Percentiles rank a stretch among this genome's conserved stretches.
phyloP scores from a whole-genome alignment of 2,113 vertebrate species.

The Peromyscus maniculatus region DNA sequence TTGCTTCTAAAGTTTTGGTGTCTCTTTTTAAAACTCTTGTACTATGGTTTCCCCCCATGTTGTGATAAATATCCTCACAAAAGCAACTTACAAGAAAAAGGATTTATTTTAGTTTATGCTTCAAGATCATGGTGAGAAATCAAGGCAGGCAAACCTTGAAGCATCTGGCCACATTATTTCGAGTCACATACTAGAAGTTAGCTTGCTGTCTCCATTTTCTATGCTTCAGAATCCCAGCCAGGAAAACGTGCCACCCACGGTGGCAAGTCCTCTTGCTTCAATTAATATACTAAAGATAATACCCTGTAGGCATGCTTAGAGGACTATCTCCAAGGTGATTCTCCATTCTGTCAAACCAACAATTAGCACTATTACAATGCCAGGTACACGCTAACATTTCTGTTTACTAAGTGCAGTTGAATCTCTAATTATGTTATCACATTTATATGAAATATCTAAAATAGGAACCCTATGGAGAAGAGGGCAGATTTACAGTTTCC shows the following conservation, averaged over 20 bases:
- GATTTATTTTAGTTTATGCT: background rate
- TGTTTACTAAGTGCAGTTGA: background rate
- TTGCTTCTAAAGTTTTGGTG: slow-evolving; percentile 14
- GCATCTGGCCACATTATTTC: background rate
- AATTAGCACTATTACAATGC: no score
- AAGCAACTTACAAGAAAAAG: background rate
- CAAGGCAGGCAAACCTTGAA: background rate
- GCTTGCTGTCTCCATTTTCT: background rate
- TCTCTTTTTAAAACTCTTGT: slow-evolving; percentile 21
- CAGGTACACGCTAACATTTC: background rate
- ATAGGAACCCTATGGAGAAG: background rate
- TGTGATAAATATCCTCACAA: background rate
- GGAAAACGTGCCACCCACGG: background rate
- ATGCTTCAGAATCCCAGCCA: background rate
- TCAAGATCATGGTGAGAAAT: background rate
- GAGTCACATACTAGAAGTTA: background rate
- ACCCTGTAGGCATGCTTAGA: background rate
- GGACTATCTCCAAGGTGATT: background rate
- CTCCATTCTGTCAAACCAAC: background rate
- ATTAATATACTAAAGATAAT: background rate
- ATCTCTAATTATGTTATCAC: background rate
- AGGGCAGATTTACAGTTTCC: background rate
- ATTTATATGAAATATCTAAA: background rate
- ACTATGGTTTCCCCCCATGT: no score
- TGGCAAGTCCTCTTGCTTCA: background rate